These are phyloP conservation scores for Drosophila quasianomalipes DNA, from an alignment of 2,888 invertebrate genomes.

Conservation along the genomic window DNA sequence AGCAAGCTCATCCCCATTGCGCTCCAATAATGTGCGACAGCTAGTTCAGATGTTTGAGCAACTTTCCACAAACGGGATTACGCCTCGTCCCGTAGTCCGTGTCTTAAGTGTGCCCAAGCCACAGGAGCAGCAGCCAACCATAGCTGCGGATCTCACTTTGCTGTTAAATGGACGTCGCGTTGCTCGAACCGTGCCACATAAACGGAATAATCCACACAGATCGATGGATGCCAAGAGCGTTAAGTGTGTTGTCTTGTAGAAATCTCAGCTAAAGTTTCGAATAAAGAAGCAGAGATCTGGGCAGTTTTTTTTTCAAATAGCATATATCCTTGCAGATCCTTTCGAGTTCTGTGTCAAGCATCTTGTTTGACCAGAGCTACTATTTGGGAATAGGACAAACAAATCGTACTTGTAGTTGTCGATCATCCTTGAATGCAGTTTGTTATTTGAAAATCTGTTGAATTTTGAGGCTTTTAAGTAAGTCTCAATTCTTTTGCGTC, in stretches of 20 bases:
- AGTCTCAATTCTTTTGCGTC: too few relatives aligned
- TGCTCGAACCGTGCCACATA: not conserved
- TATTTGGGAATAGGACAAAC: not conserved
- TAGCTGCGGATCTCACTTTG: not conserved
- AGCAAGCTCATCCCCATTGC: not conserved
- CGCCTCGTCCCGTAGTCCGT: not conserved
- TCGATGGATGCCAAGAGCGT: not conserved
- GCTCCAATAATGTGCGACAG: not conserved
- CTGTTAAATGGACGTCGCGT: not conserved
- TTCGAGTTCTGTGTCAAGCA: not conserved
- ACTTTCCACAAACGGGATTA: not conserved
- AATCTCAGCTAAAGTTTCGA: not conserved
- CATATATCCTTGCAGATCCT: too few relatives aligned
- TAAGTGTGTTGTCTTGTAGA: not conserved
- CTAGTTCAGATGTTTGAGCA: not conserved
- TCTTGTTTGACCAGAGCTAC: not conserved
- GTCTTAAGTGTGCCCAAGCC: not conserved
- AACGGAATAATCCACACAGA: not conserved
- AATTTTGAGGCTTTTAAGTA: too few relatives aligned
- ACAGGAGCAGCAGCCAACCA: not conserved
- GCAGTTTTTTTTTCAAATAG: not conserved
- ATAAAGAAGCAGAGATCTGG: not conserved
- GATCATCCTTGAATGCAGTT: not conserved
- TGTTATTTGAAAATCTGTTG: not conserved
- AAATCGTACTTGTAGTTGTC: not conserved